Percentiles rank a stretch among this genome's conserved stretches.
These are phyloP conservation scores for Rhincodon typus DNA, from an alignment of 2,797 vertebrate species.

Conservation along the genomic window DNA sequence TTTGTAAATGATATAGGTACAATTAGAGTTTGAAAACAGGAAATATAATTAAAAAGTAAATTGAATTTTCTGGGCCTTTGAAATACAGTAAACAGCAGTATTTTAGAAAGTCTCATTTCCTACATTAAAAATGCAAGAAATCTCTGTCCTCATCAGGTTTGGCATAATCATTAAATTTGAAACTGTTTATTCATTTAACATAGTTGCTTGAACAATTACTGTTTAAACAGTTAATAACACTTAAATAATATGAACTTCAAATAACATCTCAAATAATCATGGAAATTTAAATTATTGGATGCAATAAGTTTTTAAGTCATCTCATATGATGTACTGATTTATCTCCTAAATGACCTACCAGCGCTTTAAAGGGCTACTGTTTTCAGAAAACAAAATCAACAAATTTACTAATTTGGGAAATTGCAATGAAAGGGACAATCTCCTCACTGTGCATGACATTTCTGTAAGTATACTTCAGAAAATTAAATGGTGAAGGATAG, in stretches of 20 bases:
- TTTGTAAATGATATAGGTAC: neutral
- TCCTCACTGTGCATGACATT: neutral
- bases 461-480: neutral
- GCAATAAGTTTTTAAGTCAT: neutral
- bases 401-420: neutral
- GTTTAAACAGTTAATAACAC: neutral
- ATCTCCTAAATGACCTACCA: neutral
- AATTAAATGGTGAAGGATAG: neutral
- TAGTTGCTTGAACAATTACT: neutral
- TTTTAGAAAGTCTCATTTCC: slow-evolving; percentile 4
- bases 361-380: neutral
- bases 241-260: neutral
- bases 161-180: neutral
- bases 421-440: neutral
- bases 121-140: neutral
- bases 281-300: neutral
- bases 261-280: neutral
- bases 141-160: neutral
- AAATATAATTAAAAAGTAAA: slow-evolving; percentile 24
- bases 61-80: neutral
- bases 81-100: neutral
- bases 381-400: neutral
- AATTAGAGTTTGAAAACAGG: neutral
- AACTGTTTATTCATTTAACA: neutral
- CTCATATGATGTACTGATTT: neutral